Conservation (phyloP, 1,140 invertebrate species). For the Rhagoletis zephyria region DNA sequence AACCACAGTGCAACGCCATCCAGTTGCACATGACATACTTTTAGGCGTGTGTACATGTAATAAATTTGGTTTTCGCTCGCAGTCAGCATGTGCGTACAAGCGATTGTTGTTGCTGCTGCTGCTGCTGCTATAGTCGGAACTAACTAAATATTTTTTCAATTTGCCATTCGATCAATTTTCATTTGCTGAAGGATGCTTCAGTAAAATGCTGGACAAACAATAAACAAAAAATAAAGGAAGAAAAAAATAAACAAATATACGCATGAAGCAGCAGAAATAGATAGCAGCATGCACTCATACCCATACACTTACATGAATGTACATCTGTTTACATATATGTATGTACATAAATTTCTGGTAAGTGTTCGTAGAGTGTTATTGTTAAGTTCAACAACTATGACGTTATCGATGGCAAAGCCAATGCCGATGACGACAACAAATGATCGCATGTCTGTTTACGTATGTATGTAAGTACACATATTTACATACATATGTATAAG, state of each 20-base stretch:
- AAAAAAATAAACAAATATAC: not conserved
- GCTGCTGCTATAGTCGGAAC: not conserved
- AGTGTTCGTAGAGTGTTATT: not conserved
- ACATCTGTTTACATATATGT: not conserved
- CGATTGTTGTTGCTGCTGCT: too few relatives aligned
- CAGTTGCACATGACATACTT: not conserved
- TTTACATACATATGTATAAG: too few relatives aligned
- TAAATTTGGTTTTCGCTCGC: not conserved
- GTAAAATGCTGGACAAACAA: not conserved
- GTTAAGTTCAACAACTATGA: not conserved
- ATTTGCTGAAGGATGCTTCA: slow-evolving; percentile 28
- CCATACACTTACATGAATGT: too few relatives aligned
- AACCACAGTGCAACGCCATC: not conserved
- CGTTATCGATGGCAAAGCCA: not conserved
- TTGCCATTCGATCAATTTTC: slow-evolving; percentile 31
- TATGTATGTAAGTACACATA: not conserved
- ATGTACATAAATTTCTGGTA: not conserved
- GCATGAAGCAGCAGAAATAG: slow-evolving; percentile 8
- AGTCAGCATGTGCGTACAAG: not conserved
- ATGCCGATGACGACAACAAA: slow-evolving; percentile 34
- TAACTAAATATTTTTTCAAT: slow-evolving; percentile 38
- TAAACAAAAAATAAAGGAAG: not conserved
- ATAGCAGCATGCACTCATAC: not conserved
- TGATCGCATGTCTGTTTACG: too few relatives aligned
- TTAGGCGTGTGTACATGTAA: not conserved